These are phyloP conservation scores for Notamacropus eugenii DNA, from an alignment of 2,797 vertebrate genomes.

Conservation along the genomic window DNA sequence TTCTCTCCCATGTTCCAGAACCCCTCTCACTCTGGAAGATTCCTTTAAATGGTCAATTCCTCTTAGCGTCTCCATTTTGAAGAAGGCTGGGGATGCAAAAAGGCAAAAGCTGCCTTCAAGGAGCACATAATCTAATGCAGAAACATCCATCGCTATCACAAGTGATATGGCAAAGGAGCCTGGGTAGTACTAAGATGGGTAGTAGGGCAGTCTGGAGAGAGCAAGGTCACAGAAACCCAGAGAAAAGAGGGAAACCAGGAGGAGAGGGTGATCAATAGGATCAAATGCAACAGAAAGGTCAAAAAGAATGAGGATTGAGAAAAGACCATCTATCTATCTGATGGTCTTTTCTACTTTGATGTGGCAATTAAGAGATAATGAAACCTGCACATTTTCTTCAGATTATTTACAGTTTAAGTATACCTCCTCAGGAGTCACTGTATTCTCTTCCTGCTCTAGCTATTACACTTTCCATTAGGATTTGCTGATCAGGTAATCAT, in stretches of 20 bases:
- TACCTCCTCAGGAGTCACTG: slow-evolving; percentile 15
- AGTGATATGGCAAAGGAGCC: neutral
- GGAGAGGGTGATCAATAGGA: neutral
- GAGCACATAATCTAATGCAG: neutral
- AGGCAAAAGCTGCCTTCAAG: neutral
- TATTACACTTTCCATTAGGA: slow-evolving; percentile 4
- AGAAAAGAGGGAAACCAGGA: neutral
- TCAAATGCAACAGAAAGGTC: neutral
- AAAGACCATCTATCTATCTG: neutral
- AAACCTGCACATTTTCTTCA: slow-evolving; percentile 52
- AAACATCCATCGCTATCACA: neutral
- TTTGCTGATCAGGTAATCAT: slow-evolving; percentile 27
- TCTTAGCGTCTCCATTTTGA: neutral
- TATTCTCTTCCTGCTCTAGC: neutral
- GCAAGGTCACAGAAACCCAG: neutral
- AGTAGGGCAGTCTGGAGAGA: neutral
- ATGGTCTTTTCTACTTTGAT: too few species aligned
- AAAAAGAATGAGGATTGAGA: neutral
- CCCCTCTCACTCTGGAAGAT: neutral
- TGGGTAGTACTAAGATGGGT: neutral
- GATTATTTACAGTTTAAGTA: slow-evolving; percentile 18
- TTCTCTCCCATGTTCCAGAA: neutral
- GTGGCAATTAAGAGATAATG: slow-evolving; percentile 19
- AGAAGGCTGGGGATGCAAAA: neutral
- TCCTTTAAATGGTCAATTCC: neutral